Base-by-base conservation (phyloP, 2,888 invertebrate species). In the Erpobdella octoculata region DNA sequence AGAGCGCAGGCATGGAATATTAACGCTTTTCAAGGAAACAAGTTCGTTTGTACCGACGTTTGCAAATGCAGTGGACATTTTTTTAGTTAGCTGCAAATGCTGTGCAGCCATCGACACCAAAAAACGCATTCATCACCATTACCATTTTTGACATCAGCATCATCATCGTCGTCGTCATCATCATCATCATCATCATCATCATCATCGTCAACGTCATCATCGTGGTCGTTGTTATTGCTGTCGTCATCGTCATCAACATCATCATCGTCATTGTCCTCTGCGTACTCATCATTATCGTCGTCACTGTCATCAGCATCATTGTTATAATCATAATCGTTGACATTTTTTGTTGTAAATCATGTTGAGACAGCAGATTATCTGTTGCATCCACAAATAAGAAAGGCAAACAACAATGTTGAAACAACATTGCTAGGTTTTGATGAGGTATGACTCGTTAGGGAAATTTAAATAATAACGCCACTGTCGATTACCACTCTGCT, bases 281-380 rank as follows among this genome's bases (percentile, higher is more conserved):
- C 41, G 41, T 70, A 58, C 6, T 72, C 67, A 53, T 71, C 71
- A 70, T 70, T 68, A 70, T 70, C 72, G 48, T 71, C 67, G 46
- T 71, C 67, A 70, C 67, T 53, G 67, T 71, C 68, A 70, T 70
- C 35, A 53, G 70, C 71, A 36, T 36, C 35, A 35, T 36, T 36
- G 37, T 38, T 33, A 70, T 70, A 61, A 70, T 70, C 71, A 48
- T 70, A 66, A 71, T 67, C 67, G 48, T 71, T 53, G 53, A 70
- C 71, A 70, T 71, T 67, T n/a, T 25, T 70, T 46, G 35, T 71
- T 67, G 37, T 70, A n/a, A n/a, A n/a, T n/a, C n/a, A n/a, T n/a
- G n/a, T n/a, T n/a, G n/a, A n/a, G n/a, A n/a, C n/a, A n/a, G n/a
- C n/a, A n/a, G n/a, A n/a, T n/a, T n/a, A n/a, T n/a, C n/a, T n/a